A percentile compares a stretch with the other conserved stretches of the same genome.
Evolutionary conservation across 2,113 vertebrate genomes (phyloP).

Genomic region (Alectura lathami): DNA sequence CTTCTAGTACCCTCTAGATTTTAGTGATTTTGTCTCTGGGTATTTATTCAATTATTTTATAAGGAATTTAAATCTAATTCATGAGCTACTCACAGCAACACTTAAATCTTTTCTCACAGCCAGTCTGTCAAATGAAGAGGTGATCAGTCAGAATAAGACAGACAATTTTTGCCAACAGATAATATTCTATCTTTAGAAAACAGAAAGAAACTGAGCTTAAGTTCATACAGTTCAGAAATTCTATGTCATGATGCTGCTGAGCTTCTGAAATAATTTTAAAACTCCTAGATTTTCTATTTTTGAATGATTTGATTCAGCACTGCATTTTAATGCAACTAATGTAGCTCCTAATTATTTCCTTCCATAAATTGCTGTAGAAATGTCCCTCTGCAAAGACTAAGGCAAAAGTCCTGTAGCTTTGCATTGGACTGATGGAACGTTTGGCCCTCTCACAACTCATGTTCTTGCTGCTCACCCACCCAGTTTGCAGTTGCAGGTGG

Average conservation of each 20-base stretch:
- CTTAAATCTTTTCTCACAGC: slow-evolving; percentile 28
- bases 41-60: slow-evolving; percentile 49
- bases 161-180: background rate
- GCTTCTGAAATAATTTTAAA: background rate
- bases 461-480: background rate
- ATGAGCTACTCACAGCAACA: slow-evolving; percentile 14
- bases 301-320: background rate
- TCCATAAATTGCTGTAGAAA: background rate
- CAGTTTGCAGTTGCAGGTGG: background rate
- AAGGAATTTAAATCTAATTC: slow-evolving; percentile 46
- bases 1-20: slow-evolving; percentile 40
- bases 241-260: background rate
- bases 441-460: background rate
- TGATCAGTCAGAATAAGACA: background rate
- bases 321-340: background rate
- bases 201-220: background rate
- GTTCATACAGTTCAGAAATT: slow-evolving; percentile 22
- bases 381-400: background rate
- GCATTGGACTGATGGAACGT: background rate
- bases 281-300: background rate
- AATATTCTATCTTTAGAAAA: background rate
- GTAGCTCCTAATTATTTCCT: background rate
- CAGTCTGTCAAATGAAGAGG: slow-evolving; percentile 11
- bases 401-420: background rate
- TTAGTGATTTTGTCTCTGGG: background rate